phyloP scores from a whole-genome alignment of 1,140 invertebrate genomes.

The Drosophila eugracilis region DNA sequence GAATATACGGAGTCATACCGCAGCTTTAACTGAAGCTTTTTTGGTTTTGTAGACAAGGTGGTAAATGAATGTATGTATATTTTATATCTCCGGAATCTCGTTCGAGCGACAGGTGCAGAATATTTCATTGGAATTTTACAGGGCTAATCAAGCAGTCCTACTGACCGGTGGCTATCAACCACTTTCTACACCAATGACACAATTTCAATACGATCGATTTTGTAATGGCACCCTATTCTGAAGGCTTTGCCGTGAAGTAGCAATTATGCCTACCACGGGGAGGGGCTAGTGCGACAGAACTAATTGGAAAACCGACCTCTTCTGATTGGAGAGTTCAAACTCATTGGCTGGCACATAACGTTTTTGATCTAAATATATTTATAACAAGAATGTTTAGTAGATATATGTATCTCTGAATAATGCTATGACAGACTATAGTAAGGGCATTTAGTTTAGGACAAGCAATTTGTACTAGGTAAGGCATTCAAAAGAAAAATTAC shows the following conservation, averaged over 20 bases:
- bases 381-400: too few relatives aligned
- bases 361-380: background rate
- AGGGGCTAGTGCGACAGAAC: constrained; percentile 6
- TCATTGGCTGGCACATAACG: constrained; percentile 22
- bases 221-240: constrained; percentile 9
- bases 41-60: constrained; percentile 51
- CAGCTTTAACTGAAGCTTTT: constrained; percentile 8
- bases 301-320: constrained; percentile 70
- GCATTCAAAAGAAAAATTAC: too few relatives aligned
- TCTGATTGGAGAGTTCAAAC: constrained; percentile 69
- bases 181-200: constrained; percentile 55
- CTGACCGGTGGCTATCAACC: constrained; percentile 30
- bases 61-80: constrained; percentile 25
- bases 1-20: background rate
- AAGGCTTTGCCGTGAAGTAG: constrained; percentile 5
- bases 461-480: too few relatives aligned
- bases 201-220: constrained; percentile 65
- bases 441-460: too few relatives aligned
- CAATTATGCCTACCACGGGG: constrained; percentile 37
- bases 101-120: constrained; percentile 52
- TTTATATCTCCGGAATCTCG: constrained; percentile 14
- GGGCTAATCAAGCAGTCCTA: constrained; percentile 36
- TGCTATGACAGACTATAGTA: too few relatives aligned
- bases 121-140: constrained; percentile 56
- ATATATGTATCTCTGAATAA: too few relatives aligned